A percentile compares a stretch with the other conserved stretches of the same genome.
Conservation (phyloP, 2,113 vertebrate species). For the Trochalopteron elliotii region DNA sequence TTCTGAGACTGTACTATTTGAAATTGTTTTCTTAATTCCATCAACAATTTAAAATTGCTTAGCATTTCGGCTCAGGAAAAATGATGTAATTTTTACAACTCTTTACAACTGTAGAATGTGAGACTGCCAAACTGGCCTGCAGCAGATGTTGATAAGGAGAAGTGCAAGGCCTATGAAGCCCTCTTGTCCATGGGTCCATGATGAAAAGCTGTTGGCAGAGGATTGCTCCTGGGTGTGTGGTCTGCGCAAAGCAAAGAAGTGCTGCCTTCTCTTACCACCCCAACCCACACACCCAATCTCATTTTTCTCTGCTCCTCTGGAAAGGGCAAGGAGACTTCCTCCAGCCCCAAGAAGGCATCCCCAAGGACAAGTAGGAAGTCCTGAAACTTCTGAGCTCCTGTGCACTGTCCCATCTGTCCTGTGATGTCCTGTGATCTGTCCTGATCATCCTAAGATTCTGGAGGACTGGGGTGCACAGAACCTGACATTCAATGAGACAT, state of each 20-base stretch:
- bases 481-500: background rate
- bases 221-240: background rate
- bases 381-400: background rate
- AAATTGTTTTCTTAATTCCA: background rate
- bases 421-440: background rate
- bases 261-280: background rate
- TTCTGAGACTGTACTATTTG: background rate
- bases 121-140: background rate
- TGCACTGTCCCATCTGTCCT: background rate
- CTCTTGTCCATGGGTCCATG: fast-evolving
- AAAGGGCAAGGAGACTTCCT: background rate
- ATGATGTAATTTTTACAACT: background rate
- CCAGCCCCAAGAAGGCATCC: background rate
- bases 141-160: background rate
- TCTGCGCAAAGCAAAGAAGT: background rate
- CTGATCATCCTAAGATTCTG: background rate
- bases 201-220: background rate
- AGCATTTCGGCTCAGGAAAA: background rate
- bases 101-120: background rate
- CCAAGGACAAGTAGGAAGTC: background rate
- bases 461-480: background rate
- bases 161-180: background rate
- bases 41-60: background rate
- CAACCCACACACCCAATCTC: background rate
- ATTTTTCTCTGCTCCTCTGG: background rate